phyloP scores from a whole-genome alignment of 2,888 invertebrate genomes.

The Latrodectus elegans region DNA sequence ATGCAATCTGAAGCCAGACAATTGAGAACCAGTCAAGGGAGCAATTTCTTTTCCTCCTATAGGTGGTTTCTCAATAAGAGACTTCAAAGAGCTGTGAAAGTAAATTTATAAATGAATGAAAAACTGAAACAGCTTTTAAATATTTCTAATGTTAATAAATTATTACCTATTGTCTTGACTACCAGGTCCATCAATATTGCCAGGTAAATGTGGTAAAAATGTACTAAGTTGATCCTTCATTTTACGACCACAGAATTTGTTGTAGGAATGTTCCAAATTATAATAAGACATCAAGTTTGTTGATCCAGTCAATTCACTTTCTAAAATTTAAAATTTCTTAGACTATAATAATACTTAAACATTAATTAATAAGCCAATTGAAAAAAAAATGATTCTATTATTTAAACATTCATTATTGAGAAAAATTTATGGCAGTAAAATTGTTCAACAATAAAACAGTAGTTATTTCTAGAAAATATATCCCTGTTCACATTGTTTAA shows the following conservation, averaged over 20 bases:
- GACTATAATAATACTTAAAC: too few species aligned
- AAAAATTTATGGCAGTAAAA: too few species aligned
- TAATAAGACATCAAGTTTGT: slow-evolving; percentile 97
- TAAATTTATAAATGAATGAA: background rate
- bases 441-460: too few species aligned
- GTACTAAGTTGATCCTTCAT: slow-evolving; percentile 91
- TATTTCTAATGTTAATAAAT: background rate
- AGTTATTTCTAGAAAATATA: too few species aligned
- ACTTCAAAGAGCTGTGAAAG: slow-evolving; percentile 68
- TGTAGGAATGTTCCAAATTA: slow-evolving; percentile 96
- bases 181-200: slow-evolving; percentile 94
- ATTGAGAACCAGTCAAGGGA: slow-evolving; percentile 88
- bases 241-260: slow-evolving; percentile 84
- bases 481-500: too few species aligned
- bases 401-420: too few species aligned
- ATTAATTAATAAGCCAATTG: too few species aligned
- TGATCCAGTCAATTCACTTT: slow-evolving; percentile 94
- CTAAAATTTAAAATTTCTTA: slow-evolving; percentile 73
- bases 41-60: slow-evolving; percentile 92
- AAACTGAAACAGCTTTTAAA: background rate
- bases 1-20: slow-evolving; percentile 94
- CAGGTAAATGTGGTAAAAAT: slow-evolving; percentile 94
- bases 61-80: slow-evolving; percentile 89
- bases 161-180: slow-evolving; percentile 77
- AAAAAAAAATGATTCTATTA: too few species aligned